A percentile compares a stretch with the other conserved stretches of the same genome.
Conservation (phyloP, 2,113 vertebrate genomes). For the Myrmecobius fasciatus region DNA sequence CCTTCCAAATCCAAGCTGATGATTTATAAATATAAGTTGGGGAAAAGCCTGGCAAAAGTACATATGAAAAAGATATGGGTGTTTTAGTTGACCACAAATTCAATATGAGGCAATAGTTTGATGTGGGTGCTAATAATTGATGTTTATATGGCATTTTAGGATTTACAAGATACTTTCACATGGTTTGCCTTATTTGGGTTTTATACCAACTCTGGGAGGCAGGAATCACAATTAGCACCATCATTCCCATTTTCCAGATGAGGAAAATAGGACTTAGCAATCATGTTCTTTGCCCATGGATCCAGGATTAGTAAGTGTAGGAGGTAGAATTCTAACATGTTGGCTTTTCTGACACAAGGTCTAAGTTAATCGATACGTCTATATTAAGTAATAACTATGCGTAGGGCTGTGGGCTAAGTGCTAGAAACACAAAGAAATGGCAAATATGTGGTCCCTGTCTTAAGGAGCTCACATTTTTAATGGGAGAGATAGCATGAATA, state of each 20-base stretch:
- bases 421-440: not conserved
- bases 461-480: not conserved
- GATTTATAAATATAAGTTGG: slow-evolving; percentile 40
- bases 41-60: slow-evolving; percentile 50
- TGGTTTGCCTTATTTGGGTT: not conserved
- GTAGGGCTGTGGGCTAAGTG: not conserved
- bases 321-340: not conserved
- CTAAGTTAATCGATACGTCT: not conserved
- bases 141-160: not conserved
- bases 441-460: not conserved
- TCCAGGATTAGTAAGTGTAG: not conserved
- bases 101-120: slow-evolving; percentile 36
- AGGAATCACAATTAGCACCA: not conserved
- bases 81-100: slow-evolving; percentile 51
- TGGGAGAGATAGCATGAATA: not conserved
- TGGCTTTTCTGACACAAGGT: not conserved
- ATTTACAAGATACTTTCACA: not conserved
- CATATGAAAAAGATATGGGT: slow-evolving; percentile 45
- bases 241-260: not conserved
- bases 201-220: not conserved
- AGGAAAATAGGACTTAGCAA: not conserved
- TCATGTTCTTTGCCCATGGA: not conserved
- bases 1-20: not conserved
- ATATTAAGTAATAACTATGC: not conserved
- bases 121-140: slow-evolving; percentile 27